Evolutionary conservation across 2,797 vertebrate species (phyloP).

Genomic region (Phoeniculus purpureus): DNA sequence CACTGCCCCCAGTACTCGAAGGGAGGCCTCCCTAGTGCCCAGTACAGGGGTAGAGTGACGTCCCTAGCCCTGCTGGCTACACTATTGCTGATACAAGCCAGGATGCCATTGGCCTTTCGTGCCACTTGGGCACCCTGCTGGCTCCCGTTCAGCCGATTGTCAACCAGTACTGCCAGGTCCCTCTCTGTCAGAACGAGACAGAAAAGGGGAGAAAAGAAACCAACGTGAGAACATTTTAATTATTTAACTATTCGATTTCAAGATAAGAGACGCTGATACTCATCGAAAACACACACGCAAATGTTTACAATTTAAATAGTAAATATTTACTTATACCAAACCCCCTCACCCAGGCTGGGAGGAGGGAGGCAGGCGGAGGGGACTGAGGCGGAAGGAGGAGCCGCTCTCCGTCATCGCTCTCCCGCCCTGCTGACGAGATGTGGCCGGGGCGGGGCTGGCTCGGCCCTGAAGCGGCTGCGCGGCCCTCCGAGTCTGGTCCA

Average conservation of each 20-base stretch:
- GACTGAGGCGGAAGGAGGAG: neutral
- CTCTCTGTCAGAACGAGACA: neutral
- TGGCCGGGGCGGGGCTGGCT: neutral
- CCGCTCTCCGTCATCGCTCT: neutral
- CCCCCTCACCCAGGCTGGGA: rapidly evolving
- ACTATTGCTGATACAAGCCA: too few species aligned
- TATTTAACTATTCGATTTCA: neutral
- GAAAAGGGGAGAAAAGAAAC: neutral
- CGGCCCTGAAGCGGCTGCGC: slow-evolving; percentile 22
- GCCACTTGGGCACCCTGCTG: too few species aligned
- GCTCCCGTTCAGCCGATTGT: too few species aligned
- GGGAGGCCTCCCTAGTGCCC: too few species aligned
- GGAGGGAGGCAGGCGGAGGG: too few species aligned
- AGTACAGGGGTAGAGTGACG: too few species aligned
- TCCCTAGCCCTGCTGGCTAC: too few species aligned
- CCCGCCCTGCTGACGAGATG: neutral
- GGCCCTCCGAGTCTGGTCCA: neutral
- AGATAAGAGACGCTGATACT: neutral
- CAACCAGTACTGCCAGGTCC: too few species aligned
- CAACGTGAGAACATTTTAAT: neutral
- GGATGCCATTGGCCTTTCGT: too few species aligned
- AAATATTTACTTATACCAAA: neutral
- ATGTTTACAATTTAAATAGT: neutral
- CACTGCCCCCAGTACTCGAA: too few species aligned
- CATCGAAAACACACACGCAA: neutral